phyloP scores from a whole-genome alignment of 2,888 invertebrate genomes.

The Idaea straminata region DNA sequence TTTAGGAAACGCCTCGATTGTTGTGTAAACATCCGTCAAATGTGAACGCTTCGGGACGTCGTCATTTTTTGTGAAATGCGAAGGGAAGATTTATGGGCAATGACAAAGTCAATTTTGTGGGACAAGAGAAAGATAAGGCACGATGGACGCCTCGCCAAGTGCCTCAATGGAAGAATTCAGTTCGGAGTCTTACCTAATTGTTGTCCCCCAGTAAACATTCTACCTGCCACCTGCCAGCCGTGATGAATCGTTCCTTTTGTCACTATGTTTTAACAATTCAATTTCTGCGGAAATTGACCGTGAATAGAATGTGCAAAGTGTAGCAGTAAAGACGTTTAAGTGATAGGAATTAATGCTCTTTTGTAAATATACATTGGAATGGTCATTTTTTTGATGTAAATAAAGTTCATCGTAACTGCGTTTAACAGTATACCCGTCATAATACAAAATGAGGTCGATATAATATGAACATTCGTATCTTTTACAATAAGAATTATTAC shows the following conservation, averaged over 20 bases:
- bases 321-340: constrained; percentile 17
- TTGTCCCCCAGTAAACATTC: constrained; percentile 70
- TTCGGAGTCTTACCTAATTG: constrained; percentile 72
- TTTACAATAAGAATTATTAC: background rate
- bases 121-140: constrained; percentile 56
- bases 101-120: constrained; percentile 78
- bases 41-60: constrained; percentile 51
- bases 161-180: constrained; percentile 64
- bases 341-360: constrained; percentile 9
- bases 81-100: constrained; percentile 72
- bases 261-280: constrained; percentile 60
- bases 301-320: constrained; percentile 27
- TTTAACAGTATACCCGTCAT: background rate
- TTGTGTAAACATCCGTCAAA: constrained; percentile 73
- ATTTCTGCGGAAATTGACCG: constrained; percentile 50
- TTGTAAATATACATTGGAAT: background rate
- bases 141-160: constrained; percentile 43
- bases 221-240: constrained; percentile 76
- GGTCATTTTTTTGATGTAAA: background rate
- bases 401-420: background rate
- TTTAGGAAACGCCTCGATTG: constrained; percentile 51
- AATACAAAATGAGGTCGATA: background rate
- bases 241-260: constrained; percentile 64
- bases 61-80: constrained; percentile 59
- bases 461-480: background rate